Evolutionary conservation across 2,888 invertebrate species (phyloP).

Genomic region (Amphipoea oculea): DNA sequence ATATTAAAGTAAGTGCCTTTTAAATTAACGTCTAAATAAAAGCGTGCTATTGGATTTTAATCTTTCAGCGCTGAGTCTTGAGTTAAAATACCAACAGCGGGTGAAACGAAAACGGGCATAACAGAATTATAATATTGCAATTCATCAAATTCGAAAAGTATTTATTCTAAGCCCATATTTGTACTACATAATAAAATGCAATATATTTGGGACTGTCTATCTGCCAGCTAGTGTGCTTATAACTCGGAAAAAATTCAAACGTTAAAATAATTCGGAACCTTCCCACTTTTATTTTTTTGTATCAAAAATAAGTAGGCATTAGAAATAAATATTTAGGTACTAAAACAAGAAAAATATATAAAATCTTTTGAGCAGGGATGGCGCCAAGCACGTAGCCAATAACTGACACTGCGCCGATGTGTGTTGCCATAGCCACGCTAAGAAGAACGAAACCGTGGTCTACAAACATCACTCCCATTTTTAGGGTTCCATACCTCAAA

Average conservation of each 20-base stretch:
- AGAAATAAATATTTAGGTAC: neutral
- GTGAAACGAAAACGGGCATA: neutral
- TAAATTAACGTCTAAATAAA: neutral
- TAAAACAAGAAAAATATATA: neutral
- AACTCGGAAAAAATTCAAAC: neutral
- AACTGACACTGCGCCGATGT: neutral
- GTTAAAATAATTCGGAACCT: neutral
- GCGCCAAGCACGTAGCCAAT: neutral
- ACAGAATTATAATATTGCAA: neutral
- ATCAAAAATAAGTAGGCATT: neutral
- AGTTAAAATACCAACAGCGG: neutral
- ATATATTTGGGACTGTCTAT: neutral
- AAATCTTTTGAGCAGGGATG: neutral
- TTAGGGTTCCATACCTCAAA: no score
- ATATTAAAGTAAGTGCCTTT: neutral
- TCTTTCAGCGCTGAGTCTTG: accelerated
- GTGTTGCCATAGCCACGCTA: neutral
- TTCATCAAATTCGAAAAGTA: neutral
- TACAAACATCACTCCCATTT: neutral
- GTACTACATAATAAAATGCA: no score
- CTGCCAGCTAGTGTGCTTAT: neutral
- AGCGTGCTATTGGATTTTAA: neutral
- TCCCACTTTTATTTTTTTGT: neutral
- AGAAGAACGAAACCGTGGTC: neutral
- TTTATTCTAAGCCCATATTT: neutral